Conservation (phyloP, 2,888 invertebrate genomes). For the Toxonevra muliebris region DNA sequence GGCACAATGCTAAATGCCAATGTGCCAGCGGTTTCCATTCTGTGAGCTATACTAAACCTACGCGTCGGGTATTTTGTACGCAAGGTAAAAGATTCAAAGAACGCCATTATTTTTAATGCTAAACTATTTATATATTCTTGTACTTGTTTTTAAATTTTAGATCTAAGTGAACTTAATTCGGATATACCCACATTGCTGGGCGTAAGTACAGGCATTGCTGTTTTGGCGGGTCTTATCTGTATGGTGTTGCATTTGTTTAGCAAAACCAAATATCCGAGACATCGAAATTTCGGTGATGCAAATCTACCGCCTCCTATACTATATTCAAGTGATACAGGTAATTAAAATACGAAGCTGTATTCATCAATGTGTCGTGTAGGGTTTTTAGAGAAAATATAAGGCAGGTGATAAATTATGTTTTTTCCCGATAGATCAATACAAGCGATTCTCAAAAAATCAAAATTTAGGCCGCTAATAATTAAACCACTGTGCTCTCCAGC, state of each 20-base stretch:
- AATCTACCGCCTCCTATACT: slow-evolving; percentile 85
- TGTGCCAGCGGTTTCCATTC: slow-evolving; percentile 85
- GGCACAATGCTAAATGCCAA: slow-evolving; percentile 88
- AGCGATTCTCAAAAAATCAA: too few species aligned
- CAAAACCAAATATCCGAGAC: slow-evolving; percentile 70
- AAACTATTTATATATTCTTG: slow-evolving; percentile 1
- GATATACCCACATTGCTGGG: slow-evolving; percentile 88
- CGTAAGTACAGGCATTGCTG: slow-evolving; percentile 85
- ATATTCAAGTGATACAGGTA: slow-evolving; percentile 87
- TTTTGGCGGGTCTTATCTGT: slow-evolving; percentile 86
- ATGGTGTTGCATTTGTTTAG: slow-evolving; percentile 87
- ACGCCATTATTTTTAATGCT: too few species aligned
- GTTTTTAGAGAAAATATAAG: too few species aligned
- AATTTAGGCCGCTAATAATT: too few species aligned
- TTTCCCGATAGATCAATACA: too few species aligned
- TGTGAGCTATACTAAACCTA: slow-evolving; percentile 80
- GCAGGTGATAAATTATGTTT: too few species aligned
- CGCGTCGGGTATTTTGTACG: slow-evolving; percentile 82
- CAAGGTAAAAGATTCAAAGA: slow-evolving; percentile 72
- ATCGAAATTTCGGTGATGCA: slow-evolving; percentile 83
- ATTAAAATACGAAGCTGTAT: slow-evolving; percentile 6
- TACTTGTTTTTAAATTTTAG: slow-evolving; percentile 65
- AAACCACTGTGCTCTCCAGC: too few species aligned
- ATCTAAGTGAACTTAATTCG: slow-evolving; percentile 82
- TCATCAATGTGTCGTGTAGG: neutral